Evolutionary conservation across 2,888 invertebrate genomes (phyloP).

Genomic region (Pachydiplax longipennis): DNA sequence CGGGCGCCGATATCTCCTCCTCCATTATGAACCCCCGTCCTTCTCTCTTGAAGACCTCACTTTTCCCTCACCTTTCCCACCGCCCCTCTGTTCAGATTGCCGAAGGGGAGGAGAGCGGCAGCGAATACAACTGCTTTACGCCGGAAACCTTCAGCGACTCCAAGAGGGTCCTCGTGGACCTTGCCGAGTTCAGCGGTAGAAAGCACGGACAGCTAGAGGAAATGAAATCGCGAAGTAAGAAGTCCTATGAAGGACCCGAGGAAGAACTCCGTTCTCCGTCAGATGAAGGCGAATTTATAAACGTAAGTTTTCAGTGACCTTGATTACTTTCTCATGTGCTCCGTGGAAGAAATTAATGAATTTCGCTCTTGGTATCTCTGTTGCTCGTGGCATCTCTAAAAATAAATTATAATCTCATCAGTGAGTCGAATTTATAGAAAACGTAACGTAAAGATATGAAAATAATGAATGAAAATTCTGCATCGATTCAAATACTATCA

Average conservation of each 20-base stretch:
- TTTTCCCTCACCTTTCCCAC: not conserved
- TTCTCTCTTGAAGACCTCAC: not conserved
- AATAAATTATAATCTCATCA: too few species aligned
- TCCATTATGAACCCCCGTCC: not conserved
- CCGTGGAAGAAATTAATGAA: too few species aligned
- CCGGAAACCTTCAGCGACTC: not conserved
- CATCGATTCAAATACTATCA: too few species aligned
- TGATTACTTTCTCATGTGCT: constrained; percentile 11
- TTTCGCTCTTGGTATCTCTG: too few species aligned
- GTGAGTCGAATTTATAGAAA: too few species aligned
- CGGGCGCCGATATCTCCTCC: constrained; percentile 30
- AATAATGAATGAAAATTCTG: too few species aligned
- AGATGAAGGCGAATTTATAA: not conserved
- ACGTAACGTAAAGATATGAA: too few species aligned
- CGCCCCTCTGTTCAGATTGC: not conserved
- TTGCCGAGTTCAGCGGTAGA: not conserved
- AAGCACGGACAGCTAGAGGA: not conserved
- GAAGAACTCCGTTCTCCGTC: constrained; percentile 49
- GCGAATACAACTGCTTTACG: not conserved
- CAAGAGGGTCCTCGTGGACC: constrained; percentile 12
- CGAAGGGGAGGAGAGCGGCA: not conserved
- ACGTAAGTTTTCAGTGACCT: constrained; percentile 49
- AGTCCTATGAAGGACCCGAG: constrained; percentile 48
- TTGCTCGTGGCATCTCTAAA: too few species aligned
- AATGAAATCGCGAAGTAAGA: not conserved